Conservation (phyloP, 2,797 vertebrate genomes). For the Tangara arthus region DNA sequence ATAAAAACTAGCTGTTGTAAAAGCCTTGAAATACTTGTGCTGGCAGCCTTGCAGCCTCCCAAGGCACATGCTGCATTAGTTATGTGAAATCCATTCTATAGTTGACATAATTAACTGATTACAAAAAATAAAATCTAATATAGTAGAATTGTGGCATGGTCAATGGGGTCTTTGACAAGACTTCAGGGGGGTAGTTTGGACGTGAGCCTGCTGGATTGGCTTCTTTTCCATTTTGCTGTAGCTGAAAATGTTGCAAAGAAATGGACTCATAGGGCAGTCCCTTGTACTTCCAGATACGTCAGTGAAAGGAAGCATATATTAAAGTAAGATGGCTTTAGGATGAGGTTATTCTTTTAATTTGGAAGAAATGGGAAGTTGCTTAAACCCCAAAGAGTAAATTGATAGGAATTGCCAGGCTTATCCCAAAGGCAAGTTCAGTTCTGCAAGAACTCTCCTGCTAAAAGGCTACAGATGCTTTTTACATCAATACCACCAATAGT, state of each 20-base stretch:
- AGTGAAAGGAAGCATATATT: neutral
- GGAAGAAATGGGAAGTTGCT: neutral
- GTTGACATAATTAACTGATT: neutral
- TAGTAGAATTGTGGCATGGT: neutral
- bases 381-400: neutral
- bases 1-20: neutral
- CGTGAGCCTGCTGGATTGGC: neutral
- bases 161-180: neutral
- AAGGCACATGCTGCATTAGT: neutral
- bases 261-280: neutral
- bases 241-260: neutral
- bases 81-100: neutral
- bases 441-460: neutral
- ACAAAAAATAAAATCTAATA: neutral
- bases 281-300: neutral
- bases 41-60: neutral
- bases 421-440: neutral
- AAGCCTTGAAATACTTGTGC: slow-evolving; percentile 4
- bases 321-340: neutral
- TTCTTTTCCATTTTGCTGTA: neutral
- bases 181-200: neutral
- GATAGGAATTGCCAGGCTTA: neutral
- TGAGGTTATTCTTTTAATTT: neutral
- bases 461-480: neutral
- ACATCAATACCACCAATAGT: neutral